Conservation (phyloP, 2,888 invertebrate genomes). For the Micropterix aruncella region DNA sequence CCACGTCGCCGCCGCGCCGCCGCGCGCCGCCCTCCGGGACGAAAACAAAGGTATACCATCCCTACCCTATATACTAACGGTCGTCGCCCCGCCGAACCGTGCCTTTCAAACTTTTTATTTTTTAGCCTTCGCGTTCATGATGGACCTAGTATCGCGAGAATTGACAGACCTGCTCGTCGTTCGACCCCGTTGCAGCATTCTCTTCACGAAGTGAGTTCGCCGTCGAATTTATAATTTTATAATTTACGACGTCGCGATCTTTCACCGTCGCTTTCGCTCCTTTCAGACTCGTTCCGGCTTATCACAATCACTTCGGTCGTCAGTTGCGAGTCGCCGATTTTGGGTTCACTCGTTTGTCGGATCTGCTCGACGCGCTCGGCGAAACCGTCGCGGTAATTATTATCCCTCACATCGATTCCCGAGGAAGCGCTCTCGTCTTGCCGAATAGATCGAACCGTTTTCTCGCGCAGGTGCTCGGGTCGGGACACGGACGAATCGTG, state of each 20-base stretch:
- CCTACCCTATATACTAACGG: no score
- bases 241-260: conserved; percentile 1
- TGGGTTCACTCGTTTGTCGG: conserved; percentile 87
- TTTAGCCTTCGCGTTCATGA: neutral
- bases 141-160: conserved; percentile 39
- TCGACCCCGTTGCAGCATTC: conserved; percentile 68
- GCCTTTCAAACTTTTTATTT: no score
- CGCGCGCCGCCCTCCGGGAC: no score
- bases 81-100: no score
- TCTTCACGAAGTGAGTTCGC: conserved; percentile 36
- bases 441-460: no score
- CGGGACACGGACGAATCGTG: conserved; percentile 73
- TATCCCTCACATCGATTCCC: neutral
- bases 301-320: conserved; percentile 92
- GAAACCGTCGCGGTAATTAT: conserved; percentile 63
- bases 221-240: neutral
- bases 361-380: conserved; percentile 78
- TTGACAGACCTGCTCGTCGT: conserved; percentile 73
- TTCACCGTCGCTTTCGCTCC: conserved; percentile 36
- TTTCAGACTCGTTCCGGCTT: conserved; percentile 83
- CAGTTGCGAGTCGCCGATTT: conserved; percentile 94
- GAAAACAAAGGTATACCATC: no score
- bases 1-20: conserved; percentile 19
- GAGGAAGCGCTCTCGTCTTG: no score
- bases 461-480: conserved; percentile 64